phyloP scores from a whole-genome alignment of 2,113 vertebrate genomes.

The Ameiurus melas region DNA sequence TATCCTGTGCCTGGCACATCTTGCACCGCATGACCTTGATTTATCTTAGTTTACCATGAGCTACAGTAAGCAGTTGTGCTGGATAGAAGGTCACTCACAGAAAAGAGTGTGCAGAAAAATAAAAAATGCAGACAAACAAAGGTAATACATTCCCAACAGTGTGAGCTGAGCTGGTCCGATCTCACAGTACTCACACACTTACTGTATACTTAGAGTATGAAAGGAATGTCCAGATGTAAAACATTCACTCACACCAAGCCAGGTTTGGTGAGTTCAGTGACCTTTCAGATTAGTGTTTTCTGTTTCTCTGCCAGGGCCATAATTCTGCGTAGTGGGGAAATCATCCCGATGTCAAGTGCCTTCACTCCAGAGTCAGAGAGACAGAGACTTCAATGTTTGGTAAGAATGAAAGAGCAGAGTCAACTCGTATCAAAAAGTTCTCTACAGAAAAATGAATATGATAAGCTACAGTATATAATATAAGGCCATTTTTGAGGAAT shows the following conservation, averaged over 20 bases:
- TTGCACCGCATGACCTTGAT: slow-evolving; percentile 3
- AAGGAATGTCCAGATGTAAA: not conserved
- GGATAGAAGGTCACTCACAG: not conserved
- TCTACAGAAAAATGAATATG: not conserved
- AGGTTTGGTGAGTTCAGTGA: not conserved
- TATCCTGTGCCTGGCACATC: slow-evolving; percentile 3
- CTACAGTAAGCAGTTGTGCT: not conserved
- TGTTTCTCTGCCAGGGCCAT: slow-evolving; percentile 81
- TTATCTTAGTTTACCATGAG: not conserved
- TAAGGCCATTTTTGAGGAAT: not conserved
- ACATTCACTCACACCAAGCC: not conserved
- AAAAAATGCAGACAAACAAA: not conserved
- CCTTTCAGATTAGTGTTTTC: not conserved
- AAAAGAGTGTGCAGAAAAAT: not conserved
- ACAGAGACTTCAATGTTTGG: slow-evolving; percentile 95
- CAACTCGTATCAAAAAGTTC: no score
- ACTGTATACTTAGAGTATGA: not conserved
- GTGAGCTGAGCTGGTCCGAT: not conserved
- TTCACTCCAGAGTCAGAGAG: slow-evolving; percentile 96
- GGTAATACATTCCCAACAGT: not conserved
- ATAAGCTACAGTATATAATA: not conserved
- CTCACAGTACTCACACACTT: not conserved
- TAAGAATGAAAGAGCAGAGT: slow-evolving; percentile 65
- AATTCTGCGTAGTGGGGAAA: slow-evolving; percentile 87
- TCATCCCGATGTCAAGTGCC: slow-evolving; percentile 92